These are phyloP conservation scores for Diachasmimorpha longicaudata DNA, from an alignment of 1,140 invertebrate genomes.

Conservation along the genomic window DNA sequence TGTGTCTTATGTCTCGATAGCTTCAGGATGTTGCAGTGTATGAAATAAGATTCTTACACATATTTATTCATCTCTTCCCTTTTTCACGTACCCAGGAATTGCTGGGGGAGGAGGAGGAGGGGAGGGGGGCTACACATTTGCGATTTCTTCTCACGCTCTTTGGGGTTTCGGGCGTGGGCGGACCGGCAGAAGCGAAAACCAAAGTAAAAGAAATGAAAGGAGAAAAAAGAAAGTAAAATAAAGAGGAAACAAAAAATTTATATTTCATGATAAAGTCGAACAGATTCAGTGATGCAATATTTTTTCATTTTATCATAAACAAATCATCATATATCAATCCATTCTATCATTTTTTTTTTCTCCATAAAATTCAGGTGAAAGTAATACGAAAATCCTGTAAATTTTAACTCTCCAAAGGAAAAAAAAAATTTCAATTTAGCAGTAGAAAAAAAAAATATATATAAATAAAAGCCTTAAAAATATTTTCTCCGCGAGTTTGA, in stretches of 20 bases:
- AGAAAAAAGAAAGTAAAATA: conserved; percentile 4
- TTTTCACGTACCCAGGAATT: background rate
- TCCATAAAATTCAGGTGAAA: too few species aligned
- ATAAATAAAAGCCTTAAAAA: background rate
- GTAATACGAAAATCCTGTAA: too few species aligned
- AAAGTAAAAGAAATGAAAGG: background rate
- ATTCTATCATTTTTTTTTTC: too few species aligned
- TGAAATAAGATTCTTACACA: background rate
- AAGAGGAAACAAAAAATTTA: background rate
- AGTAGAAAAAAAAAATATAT: background rate
- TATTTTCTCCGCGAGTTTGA: background rate
- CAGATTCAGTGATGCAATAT: background rate
- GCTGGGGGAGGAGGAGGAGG: too few species aligned
- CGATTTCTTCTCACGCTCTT: conserved; percentile 34
- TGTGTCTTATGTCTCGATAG: too few species aligned
- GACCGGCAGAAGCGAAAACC: conserved; percentile 18
- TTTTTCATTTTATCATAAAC: background rate
- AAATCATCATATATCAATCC: too few species aligned
- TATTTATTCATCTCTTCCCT: background rate
- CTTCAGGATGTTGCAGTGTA: background rate
- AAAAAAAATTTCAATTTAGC: background rate
- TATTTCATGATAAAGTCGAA: background rate
- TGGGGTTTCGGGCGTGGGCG: conserved; percentile 32
- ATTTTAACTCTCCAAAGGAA: too few species aligned
- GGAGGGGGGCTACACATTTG: background rate